Evolutionary conservation across 2,113 vertebrate species (phyloP).

Genomic region (Spheniscus mendiculus): DNA sequence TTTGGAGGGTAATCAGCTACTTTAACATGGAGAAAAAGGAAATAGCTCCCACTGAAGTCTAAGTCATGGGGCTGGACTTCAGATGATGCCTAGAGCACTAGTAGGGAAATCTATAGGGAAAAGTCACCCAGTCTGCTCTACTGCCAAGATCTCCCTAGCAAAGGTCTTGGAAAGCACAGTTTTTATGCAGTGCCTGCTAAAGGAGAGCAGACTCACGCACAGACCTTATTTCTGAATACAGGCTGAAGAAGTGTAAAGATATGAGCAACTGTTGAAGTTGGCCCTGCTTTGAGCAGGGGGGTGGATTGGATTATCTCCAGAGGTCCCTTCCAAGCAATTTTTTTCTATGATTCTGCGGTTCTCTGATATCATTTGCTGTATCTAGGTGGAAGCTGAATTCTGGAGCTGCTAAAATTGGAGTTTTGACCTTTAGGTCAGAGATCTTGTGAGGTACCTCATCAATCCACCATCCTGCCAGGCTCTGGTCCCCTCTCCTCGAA

Average conservation of each 20-base stretch:
- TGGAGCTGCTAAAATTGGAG: neutral
- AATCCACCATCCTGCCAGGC: neutral
- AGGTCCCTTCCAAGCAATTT: neutral
- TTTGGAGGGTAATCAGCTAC: neutral
- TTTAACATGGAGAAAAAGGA: neutral
- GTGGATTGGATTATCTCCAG: slow-evolving; percentile 17
- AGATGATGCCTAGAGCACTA: neutral
- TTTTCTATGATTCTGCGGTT: neutral
- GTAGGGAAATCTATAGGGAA: neutral
- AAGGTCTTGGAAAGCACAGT: neutral
- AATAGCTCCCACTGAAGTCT: neutral
- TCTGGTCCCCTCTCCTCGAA: neutral
- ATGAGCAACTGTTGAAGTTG: slow-evolving; percentile 55
- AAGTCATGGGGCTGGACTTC: neutral
- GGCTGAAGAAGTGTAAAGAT: slow-evolving; percentile 28
- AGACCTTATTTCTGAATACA: slow-evolving; percentile 25
- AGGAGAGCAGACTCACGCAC: neutral
- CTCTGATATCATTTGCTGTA: neutral
- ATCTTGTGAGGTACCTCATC: neutral
- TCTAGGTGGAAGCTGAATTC: neutral
- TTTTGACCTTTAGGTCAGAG: neutral
- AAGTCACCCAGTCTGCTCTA: neutral
- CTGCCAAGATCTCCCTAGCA: neutral
- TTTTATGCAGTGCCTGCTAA: neutral
- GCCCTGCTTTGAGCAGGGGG: neutral